Conservation (phyloP, 2,797 vertebrate species). For the Gymnothorax javanicus region DNA sequence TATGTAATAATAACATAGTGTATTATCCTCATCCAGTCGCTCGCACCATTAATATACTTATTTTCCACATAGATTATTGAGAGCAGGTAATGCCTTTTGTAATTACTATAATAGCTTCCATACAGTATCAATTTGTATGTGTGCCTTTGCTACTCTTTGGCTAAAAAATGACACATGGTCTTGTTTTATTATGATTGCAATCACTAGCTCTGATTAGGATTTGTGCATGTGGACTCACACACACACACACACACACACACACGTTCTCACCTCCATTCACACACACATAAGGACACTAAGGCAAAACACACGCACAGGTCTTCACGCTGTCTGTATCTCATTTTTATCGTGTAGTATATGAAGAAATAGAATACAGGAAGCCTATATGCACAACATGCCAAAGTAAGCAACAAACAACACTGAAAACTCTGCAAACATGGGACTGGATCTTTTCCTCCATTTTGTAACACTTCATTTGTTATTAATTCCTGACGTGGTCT, state of each 20-base stretch:
- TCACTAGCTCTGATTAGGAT: neutral
- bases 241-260: neutral
- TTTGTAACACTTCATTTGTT: neutral
- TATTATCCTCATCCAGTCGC: neutral
- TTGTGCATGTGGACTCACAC: neutral
- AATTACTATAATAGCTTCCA: neutral
- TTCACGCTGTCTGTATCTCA: neutral
- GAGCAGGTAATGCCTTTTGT: neutral
- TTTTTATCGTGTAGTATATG: neutral
- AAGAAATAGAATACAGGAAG: too few relatives aligned
- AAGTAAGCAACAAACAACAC: too few relatives aligned
- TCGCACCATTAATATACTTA: neutral
- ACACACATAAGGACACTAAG: too few relatives aligned
- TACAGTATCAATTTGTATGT: neutral
- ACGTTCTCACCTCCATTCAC: too few relatives aligned
- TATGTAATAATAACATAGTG: neutral
- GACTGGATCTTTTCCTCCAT: neutral
- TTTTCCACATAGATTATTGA: neutral
- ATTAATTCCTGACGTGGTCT: neutral
- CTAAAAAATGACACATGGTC: neutral
- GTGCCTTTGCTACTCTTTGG: neutral
- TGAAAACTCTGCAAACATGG: neutral
- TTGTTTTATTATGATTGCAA: neutral
- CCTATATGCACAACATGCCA: too few relatives aligned
- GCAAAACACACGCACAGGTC: too few relatives aligned